Conservation (phyloP, 2,113 vertebrate species). For the Boleophthalmus pectinirostris region DNA sequence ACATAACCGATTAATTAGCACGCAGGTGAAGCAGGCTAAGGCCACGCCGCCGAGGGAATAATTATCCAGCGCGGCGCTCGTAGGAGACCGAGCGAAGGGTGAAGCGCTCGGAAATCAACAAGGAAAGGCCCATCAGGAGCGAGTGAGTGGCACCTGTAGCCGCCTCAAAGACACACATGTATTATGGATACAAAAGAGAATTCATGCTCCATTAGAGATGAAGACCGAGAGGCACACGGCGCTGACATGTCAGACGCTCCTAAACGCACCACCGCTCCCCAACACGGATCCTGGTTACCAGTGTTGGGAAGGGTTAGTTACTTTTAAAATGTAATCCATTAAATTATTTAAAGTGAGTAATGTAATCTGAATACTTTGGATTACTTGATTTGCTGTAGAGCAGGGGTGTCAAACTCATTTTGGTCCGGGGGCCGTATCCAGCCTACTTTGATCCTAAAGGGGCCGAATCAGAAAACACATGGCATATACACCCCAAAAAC, state of each 20-base stretch:
- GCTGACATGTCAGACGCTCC: constrained; percentile 73
- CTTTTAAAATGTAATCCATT: too few species aligned
- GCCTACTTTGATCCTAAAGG: too few species aligned
- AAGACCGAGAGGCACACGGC: constrained; percentile 71
- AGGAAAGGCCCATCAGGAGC: constrained; percentile 57
- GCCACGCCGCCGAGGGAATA: constrained; percentile 51
- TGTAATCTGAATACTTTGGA: too few species aligned
- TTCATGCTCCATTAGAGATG: constrained; percentile 74
- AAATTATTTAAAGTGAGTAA: too few species aligned
- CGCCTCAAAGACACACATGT: constrained; percentile 68
- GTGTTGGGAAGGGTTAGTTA: too few species aligned
- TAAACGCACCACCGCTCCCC: constrained; percentile 68
- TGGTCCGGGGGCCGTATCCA: too few species aligned
- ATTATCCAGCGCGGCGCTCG: constrained; percentile 41
- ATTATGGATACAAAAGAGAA: constrained; percentile 75
- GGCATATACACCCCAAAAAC: too few species aligned
- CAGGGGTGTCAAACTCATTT: too few species aligned
- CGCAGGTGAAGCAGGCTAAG: constrained; percentile 50
- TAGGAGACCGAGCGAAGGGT: constrained; percentile 33
- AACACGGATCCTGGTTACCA: constrained; percentile 64
- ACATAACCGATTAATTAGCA: constrained; percentile 77
- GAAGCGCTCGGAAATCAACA: constrained; percentile 60
- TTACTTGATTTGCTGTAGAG: too few species aligned
- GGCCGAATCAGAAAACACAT: too few species aligned
- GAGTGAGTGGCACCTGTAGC: constrained; percentile 71